These are phyloP conservation scores for Sinosuthora webbiana DNA, from an alignment of 2,113 vertebrate species.

Conservation along the genomic window DNA sequence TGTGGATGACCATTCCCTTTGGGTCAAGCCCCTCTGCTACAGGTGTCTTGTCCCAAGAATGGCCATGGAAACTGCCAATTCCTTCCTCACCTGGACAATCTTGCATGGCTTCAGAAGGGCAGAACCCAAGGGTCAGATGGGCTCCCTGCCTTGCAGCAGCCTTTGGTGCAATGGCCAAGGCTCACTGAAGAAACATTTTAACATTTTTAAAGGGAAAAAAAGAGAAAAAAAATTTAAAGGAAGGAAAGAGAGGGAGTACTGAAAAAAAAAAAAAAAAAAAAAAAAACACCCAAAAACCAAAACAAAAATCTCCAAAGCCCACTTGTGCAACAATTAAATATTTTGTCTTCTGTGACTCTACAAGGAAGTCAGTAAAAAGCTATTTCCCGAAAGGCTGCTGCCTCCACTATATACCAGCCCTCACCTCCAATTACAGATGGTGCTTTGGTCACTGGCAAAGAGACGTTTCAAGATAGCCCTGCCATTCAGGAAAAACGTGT, in stretches of 20 bases:
- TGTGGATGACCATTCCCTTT: not conserved
- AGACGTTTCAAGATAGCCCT: slow-evolving; percentile 39
- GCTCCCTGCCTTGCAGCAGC: not conserved
- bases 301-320: not conserved
- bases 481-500: slow-evolving; percentile 35
- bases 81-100: not conserved
- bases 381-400: not conserved
- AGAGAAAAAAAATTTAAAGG: not conserved
- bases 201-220: not conserved
- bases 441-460: slow-evolving; percentile 46
- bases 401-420: not conserved
- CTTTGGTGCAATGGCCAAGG: not conserved
- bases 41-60: not conserved
- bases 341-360: not conserved
- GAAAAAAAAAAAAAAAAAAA: not conserved
- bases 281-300: not conserved
- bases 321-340: not conserved
- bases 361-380: not conserved
- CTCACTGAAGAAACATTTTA: not conserved
- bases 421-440: slow-evolving; percentile 7
- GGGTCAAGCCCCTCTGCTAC: not conserved
- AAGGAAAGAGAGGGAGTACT: not conserved
- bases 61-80: not conserved
- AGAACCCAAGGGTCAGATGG: not conserved
- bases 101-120: not conserved